These are phyloP conservation scores for Eriocheir sinensis DNA, from an alignment of 1,140 invertebrate genomes.

Conservation along the genomic window DNA sequence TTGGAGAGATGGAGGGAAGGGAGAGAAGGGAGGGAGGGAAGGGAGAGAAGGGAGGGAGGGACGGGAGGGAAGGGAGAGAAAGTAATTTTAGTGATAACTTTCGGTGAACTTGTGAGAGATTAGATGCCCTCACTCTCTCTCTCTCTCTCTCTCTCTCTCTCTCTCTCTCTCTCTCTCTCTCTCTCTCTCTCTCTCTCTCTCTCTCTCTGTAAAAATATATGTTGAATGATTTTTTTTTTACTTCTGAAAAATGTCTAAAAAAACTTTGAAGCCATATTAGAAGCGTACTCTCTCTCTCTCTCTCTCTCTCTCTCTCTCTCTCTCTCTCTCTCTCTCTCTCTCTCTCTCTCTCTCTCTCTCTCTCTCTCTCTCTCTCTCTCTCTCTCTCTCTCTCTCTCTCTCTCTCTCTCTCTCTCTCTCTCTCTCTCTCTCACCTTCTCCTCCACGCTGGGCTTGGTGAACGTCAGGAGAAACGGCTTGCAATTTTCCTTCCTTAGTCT, in stretches of 20 bases:
- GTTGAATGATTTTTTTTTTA: not conserved
- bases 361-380: not conserved
- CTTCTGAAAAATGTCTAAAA: no score
- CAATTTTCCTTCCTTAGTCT: constrained; percentile 92
- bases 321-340: not conserved
- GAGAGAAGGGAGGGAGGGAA: not conserved
- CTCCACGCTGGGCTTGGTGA: constrained; percentile 90
- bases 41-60: not conserved
- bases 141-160: constrained; percentile 32
- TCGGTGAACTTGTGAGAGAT: no score
- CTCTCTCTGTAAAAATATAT: not conserved
- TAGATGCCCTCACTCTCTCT: not conserved
- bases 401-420: no score
- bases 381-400: no score
- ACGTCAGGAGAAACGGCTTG: constrained; percentile 90
- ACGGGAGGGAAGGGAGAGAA: not conserved
- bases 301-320: not conserved
- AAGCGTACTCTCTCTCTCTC: not conserved
- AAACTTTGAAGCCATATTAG: not conserved
- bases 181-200: constrained; percentile 40
- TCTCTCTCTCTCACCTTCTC: constrained; percentile 84
- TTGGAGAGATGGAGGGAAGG: constrained; percentile 8
- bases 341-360: not conserved
- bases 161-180: constrained; percentile 36
- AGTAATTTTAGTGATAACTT: not conserved